Conservation (phyloP, 2,888 invertebrate species). For the Pseudococcus viburni region DNA sequence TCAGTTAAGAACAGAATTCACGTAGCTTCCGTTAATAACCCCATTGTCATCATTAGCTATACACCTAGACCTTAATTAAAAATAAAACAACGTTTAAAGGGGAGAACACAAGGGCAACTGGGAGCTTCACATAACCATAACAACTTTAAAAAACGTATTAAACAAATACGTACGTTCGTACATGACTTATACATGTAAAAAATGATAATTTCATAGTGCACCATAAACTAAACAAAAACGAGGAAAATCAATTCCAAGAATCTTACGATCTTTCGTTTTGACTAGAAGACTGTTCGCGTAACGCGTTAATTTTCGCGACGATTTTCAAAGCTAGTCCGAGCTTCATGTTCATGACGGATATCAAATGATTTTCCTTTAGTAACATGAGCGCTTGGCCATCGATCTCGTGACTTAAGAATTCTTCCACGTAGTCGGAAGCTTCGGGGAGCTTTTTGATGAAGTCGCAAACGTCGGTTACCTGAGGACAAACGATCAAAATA, state of each 20-base stretch:
- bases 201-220: not conserved
- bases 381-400: slow-evolving; percentile 95
- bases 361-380: slow-evolving; percentile 93
- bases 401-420: slow-evolving; percentile 94
- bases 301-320: slow-evolving; percentile 89
- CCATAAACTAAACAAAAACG: slow-evolving; percentile 10
- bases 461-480: slow-evolving; percentile 90
- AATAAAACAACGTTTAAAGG: slow-evolving; percentile 28
- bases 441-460: slow-evolving; percentile 78
- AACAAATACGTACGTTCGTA: not conserved
- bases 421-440: slow-evolving; percentile 92
- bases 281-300: slow-evolving; percentile 74
- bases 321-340: slow-evolving; percentile 96
- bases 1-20: too few relatives aligned
- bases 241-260: not conserved
- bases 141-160: not conserved
- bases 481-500: not conserved
- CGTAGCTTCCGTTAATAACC: too few relatives aligned
- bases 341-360: slow-evolving; percentile 95
- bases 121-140: not conserved
- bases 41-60: too few relatives aligned
- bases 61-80: not conserved
- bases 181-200: slow-evolving; percentile 37
- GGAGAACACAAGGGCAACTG: not conserved
- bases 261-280: slow-evolving; percentile 58